A percentile compares a stretch with the other conserved stretches of the same genome.
Conservation (phyloP, 2,113 vertebrate genomes). For the Phasianus colchicus region DNA sequence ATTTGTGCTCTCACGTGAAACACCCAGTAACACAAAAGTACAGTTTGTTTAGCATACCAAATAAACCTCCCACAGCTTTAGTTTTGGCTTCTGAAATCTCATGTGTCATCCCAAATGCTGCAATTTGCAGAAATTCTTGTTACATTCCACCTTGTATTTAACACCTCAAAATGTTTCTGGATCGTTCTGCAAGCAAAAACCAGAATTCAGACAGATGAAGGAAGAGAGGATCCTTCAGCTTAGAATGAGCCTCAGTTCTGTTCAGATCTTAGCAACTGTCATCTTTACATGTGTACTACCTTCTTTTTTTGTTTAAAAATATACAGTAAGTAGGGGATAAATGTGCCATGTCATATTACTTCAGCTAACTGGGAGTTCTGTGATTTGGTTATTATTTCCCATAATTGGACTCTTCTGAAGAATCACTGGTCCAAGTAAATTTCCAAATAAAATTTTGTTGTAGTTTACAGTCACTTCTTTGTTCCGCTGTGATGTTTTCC, state of each 20-base stretch:
- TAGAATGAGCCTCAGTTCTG: neutral
- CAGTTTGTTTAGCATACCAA: neutral
- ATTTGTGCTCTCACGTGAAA: neutral
- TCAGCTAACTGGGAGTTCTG: neutral
- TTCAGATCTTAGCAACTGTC: neutral
- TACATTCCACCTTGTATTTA: neutral
- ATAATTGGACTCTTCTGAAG: neutral
- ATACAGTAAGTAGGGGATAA: neutral
- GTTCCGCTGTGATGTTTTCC: neutral
- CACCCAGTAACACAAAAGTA: neutral
- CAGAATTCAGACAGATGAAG: neutral
- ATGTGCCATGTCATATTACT: rapidly evolving
- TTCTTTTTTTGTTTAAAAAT: neutral
- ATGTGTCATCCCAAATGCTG: rapidly evolving
- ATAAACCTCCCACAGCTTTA: neutral
- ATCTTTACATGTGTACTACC: neutral
- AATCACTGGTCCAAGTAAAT: neutral
- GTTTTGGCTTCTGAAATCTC: neutral
- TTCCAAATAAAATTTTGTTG: neutral
- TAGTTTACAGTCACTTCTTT: neutral
- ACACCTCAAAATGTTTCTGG: neutral
- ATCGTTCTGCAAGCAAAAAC: neutral
- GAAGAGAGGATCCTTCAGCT: neutral
- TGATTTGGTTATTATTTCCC: neutral
- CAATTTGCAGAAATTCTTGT: neutral